phyloP scores from a whole-genome alignment of 2,797 vertebrate species.

The Eulemur rubriventer region DNA sequence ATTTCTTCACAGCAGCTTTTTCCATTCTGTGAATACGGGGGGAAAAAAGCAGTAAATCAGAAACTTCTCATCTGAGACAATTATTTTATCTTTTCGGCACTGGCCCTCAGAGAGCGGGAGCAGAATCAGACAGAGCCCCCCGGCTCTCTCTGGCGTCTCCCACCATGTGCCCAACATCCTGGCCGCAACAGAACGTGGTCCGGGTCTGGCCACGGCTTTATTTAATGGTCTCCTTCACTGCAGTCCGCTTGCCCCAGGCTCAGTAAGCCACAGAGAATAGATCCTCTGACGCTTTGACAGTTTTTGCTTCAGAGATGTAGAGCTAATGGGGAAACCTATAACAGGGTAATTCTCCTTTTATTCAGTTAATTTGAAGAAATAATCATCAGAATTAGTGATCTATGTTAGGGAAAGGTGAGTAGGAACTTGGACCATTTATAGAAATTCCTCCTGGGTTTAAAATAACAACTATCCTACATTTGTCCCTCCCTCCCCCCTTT shows the following conservation, averaged over 20 bases:
- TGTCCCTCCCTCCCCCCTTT: accelerated
- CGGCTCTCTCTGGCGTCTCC: conserved; percentile 2
- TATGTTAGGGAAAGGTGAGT: neutral
- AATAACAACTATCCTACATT: neutral
- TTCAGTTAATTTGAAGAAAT: conserved; percentile 48
- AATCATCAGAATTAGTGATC: conserved; percentile 42
- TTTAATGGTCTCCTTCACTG: neutral
- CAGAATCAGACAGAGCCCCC: neutral
- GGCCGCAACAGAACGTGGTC: neutral
- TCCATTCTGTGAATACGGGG: neutral
- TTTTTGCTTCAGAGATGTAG: neutral
- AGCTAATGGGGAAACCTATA: neutral
- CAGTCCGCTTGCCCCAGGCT: conserved; percentile 39
- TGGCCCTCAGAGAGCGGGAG: neutral
- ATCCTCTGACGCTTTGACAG: neutral
- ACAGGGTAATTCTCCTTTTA: neutral
- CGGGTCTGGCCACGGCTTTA: neutral
- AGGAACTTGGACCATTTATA: conserved; percentile 24
- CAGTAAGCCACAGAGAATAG: conserved; percentile 63
- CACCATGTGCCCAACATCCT: neutral
- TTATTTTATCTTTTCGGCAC: neutral
- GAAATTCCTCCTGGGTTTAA: neutral
- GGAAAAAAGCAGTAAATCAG: neutral
- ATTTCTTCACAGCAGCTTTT: neutral
- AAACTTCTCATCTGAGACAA: neutral